phyloP scores from a whole-genome alignment of 53 echinoderm and acorn worm species.

The Apostichopus leukothele region DNA sequence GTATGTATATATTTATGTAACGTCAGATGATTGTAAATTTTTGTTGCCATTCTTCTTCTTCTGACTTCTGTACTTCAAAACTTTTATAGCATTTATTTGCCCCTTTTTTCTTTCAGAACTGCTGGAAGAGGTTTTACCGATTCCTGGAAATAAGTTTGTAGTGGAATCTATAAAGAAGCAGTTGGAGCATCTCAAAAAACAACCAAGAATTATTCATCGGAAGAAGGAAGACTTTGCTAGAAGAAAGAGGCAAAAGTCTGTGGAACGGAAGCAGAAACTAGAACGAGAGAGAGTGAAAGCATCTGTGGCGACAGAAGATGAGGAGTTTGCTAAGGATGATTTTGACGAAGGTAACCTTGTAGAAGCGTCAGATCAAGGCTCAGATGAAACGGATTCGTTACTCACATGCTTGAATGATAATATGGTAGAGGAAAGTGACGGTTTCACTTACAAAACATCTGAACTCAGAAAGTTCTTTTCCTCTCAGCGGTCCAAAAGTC shows the following conservation, averaged over 20 bases:
- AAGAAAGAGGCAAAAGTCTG: constrained; percentile 16
- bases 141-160: neutral
- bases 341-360: neutral
- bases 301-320: neutral
- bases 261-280: neutral
- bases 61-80: no score
- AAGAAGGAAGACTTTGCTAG: constrained; percentile 36
- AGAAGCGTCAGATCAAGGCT: neutral
- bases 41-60: no score
- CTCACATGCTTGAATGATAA: constrained; percentile 19
- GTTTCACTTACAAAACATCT: constrained; percentile 24
- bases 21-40: no score
- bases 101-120: constrained; percentile 1
- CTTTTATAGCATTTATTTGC: neutral
- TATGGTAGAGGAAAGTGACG: constrained; percentile 16
- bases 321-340: neutral
- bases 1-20: no score
- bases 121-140: constrained; percentile 14
- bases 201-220: constrained; percentile 9
- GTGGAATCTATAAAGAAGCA: constrained; percentile 22
- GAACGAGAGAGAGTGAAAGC: constrained; percentile 19
- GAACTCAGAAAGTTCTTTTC: neutral
- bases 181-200: constrained; percentile 15
- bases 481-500: constrained; percentile 11
- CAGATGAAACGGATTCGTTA: constrained; percentile 29